These are phyloP conservation scores for Selene dorsalis DNA, from an alignment of 2,797 vertebrate species.

Conservation along the genomic window DNA sequence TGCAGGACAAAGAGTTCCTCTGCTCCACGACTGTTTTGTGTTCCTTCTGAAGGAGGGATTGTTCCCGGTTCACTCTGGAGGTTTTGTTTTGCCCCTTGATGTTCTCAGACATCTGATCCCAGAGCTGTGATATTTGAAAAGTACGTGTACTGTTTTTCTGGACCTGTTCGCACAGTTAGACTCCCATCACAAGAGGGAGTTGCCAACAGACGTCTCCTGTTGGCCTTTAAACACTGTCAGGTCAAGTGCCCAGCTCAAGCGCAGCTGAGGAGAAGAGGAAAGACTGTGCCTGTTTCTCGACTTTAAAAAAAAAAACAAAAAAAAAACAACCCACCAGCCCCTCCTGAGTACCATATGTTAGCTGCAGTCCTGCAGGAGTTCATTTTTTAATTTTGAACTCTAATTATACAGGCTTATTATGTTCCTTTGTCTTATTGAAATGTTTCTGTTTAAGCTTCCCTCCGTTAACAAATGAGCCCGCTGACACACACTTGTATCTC, in stretches of 20 bases:
- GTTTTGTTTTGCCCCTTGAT: conserved; percentile 27
- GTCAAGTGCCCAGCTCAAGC: conserved; percentile 52
- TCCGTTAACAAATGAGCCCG: conserved; percentile 56
- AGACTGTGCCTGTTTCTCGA: conserved; percentile 2
- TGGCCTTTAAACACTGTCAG: conserved; percentile 21
- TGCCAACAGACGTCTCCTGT: conserved; percentile 40
- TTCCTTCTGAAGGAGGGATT: conserved; percentile 1
- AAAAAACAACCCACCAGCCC: not conserved
- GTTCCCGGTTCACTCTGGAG: conserved; percentile 4
- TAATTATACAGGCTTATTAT: conserved; percentile 41
- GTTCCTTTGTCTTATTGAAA: conserved; percentile 42
- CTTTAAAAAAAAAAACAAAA: conserved; percentile 20
- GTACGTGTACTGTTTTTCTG: conserved; percentile 29
- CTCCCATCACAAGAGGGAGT: conserved; percentile 37
- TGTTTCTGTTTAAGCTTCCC: conserved; percentile 40
- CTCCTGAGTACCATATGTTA: conserved; percentile 22
- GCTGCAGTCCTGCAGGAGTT: not conserved
- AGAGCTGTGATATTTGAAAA: conserved; percentile 31
- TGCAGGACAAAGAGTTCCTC: conserved; percentile 13
- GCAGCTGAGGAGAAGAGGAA: conserved; percentile 28
- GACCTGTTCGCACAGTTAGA: conserved; percentile 15
- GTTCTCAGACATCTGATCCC: conserved; percentile 26
- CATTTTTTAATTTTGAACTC: conserved; percentile 26
- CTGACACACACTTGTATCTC: conserved; percentile 69
- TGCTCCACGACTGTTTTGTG: conserved; percentile 20